Evolutionary conservation across 1,140 invertebrate species (phyloP).

Genomic region (Heliconius eleuchia): DNA sequence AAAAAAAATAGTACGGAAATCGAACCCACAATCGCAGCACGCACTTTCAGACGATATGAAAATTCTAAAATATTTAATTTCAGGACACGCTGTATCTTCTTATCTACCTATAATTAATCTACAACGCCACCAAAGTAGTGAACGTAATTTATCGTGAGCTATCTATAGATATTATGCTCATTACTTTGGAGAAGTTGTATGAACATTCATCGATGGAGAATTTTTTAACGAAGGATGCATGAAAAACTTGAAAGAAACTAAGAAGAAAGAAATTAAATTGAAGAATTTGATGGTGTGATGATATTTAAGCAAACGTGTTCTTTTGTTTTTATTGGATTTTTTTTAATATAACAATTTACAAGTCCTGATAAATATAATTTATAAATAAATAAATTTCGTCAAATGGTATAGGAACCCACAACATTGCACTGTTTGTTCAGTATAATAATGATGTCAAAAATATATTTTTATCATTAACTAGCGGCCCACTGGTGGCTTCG

Average conservation of each 20-base stretch:
- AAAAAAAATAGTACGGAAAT: no score
- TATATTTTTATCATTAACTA: no score
- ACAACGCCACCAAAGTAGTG: conserved; percentile 72
- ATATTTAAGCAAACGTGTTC: no score
- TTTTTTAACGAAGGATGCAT: conserved; percentile 4
- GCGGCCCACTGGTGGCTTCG: no score
- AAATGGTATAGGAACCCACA: no score
- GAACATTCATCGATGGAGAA: conserved; percentile 45
- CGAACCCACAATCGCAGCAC: no score
- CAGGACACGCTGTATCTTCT: neutral
- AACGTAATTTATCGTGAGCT: conserved; percentile 75
- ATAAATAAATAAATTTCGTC: no score
- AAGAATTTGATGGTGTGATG: neutral
- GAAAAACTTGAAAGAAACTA: neutral
- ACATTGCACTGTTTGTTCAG: no score
- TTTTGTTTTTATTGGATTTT: neutral
- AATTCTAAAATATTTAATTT: neutral
- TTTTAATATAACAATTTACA: neutral
- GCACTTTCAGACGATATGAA: neutral
- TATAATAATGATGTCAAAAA: no score
- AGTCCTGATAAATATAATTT: no score
- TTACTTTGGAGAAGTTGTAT: conserved; percentile 77
- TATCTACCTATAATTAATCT: conserved; percentile 35
- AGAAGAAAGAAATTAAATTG: neutral
- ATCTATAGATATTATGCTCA: conserved; percentile 76